phyloP scores from a whole-genome alignment of 1,140 invertebrate genomes.

The Metopolophium dirhodum region DNA sequence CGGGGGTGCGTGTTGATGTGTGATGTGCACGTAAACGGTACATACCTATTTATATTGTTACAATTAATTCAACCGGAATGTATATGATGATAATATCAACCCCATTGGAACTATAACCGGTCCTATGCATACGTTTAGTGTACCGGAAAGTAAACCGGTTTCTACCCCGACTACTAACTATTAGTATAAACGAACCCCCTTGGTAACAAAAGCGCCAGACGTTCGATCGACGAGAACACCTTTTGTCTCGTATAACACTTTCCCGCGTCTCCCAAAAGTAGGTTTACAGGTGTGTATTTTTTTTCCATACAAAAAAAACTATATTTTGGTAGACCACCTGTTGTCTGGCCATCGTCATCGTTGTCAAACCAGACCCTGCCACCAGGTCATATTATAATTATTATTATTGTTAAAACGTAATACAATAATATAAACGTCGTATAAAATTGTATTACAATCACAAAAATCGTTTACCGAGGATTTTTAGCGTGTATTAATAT shows the following conservation, averaged over 20 bases:
- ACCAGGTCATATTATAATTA: background rate
- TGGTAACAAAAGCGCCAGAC: background rate
- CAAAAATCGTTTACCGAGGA: background rate
- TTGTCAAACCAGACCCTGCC: background rate
- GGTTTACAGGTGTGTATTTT: background rate
- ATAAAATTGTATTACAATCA: background rate
- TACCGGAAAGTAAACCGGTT: slow-evolving; percentile 7
- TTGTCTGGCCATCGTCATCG: background rate
- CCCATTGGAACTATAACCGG: background rate
- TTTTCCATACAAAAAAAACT: slow-evolving; percentile 10
- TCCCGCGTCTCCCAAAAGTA: background rate
- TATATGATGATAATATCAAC: background rate
- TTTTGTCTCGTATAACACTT: slow-evolving; percentile 44
- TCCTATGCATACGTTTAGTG: background rate
- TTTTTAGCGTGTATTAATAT: background rate
- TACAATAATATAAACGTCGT: background rate
- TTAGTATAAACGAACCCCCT: background rate
- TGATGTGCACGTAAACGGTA: background rate
- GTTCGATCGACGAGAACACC: background rate
- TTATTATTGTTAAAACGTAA: background rate
- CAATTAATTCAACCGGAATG: background rate
- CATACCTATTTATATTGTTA: background rate
- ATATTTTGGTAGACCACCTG: slow-evolving; percentile 17
- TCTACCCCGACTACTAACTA: background rate
- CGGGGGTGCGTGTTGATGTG: background rate